These are phyloP conservation scores for Malacoraja senta DNA, from an alignment of 2,797 vertebrate genomes.

Conservation along the genomic window DNA sequence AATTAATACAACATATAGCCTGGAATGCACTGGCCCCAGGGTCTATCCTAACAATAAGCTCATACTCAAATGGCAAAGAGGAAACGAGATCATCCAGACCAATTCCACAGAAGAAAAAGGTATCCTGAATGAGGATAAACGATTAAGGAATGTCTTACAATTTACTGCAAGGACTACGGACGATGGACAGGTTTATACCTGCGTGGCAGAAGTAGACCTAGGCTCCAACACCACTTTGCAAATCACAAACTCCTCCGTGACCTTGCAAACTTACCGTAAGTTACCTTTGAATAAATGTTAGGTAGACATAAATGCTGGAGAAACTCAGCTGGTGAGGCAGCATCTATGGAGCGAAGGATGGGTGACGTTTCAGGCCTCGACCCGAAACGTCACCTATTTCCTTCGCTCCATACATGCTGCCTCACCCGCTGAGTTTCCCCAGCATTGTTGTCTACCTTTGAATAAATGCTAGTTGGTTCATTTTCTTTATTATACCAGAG, in stretches of 20 bases:
- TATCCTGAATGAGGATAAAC: not conserved
- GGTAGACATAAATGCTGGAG: too few species aligned
- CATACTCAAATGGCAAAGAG: slow-evolving; percentile 19
- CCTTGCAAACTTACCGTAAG: slow-evolving; percentile 22
- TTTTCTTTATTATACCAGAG: not conserved
- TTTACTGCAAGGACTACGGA: not conserved
- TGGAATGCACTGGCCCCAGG: slow-evolving; percentile 23
- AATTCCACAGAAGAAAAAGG: not conserved
- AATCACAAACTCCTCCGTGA: slow-evolving; percentile 13
- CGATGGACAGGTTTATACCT: slow-evolving; percentile 25
- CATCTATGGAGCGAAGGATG: too few species aligned
- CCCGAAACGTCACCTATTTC: too few species aligned
- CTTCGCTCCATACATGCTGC: too few species aligned
- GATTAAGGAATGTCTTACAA: slow-evolving; percentile 6
- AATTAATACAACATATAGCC: not conserved
- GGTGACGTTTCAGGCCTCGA: too few species aligned
- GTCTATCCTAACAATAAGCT: slow-evolving; percentile 15
- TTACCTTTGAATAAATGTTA: not conserved
- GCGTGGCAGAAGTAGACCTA: slow-evolving; percentile 5
- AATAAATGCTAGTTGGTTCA: not conserved
- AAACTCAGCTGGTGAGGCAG: too few species aligned
- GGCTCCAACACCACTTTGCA: not conserved
- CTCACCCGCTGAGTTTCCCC: too few species aligned
- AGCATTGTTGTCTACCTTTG: too few species aligned
- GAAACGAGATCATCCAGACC: not conserved